Evolutionary conservation across 1,140 invertebrate species (phyloP).

Genomic region (Nephotettix cincticeps): DNA sequence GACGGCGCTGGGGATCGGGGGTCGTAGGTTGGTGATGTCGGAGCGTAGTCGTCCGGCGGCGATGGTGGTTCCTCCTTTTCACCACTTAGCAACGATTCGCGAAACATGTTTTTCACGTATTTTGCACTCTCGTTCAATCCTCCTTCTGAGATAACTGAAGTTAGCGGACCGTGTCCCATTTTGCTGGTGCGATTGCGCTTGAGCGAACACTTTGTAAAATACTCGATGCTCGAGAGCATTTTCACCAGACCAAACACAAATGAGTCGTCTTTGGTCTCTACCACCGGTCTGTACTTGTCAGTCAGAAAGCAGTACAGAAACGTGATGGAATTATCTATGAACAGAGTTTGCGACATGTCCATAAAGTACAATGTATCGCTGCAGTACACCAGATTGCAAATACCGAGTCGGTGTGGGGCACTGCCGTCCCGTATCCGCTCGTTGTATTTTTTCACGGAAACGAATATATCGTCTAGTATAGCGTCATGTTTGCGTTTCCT

Average conservation of each 20-base stretch:
- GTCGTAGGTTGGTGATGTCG: background rate
- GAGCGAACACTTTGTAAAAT: constrained; percentile 4
- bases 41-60: background rate
- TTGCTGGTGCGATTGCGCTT: background rate
- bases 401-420: background rate
- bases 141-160: background rate
- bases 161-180: background rate
- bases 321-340: background rate
- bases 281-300: background rate
- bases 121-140: background rate
- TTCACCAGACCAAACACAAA: background rate
- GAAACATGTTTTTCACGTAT: background rate
- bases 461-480: background rate
- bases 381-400: background rate
- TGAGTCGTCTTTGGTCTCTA: background rate
- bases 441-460: background rate
- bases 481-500: background rate
- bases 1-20: background rate
- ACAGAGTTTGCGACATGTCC: background rate
- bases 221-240: background rate
- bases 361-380: background rate
- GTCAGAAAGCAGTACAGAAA: constrained; percentile 5
- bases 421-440: background rate
- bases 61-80: no score
- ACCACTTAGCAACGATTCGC: background rate